Evolutionary conservation across 2,888 invertebrate species (phyloP).

Genomic region (Epinotia ramella): DNA sequence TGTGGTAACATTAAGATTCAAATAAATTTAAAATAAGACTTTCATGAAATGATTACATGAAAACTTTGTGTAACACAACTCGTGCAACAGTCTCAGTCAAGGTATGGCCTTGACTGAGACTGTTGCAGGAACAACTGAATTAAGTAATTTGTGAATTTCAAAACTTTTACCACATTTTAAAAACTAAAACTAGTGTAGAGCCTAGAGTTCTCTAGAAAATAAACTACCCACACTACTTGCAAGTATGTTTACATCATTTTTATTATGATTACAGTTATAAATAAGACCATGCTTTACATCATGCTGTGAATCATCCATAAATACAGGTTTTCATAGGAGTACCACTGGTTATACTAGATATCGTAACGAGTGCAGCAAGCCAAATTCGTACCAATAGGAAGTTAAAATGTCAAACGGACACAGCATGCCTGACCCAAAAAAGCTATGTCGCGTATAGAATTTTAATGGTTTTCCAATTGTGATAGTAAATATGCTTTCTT

Average conservation of each 20-base stretch:
- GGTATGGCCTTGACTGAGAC: no score
- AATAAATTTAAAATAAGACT: no score
- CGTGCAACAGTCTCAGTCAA: conserved; percentile 22
- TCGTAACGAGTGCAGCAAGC: conserved; percentile 33
- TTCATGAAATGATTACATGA: conserved; percentile 15
- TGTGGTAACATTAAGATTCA: neutral
- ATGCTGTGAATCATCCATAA: conserved; percentile 32
- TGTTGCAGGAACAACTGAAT: no score
- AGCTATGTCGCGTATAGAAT: conserved; percentile 46
- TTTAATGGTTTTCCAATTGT: neutral
- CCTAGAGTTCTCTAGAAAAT: conserved; percentile 10
- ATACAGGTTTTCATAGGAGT: conserved; percentile 32
- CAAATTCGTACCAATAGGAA: conserved; percentile 47
- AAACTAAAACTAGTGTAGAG: neutral
- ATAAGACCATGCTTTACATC: conserved; percentile 40
- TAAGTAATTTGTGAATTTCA: neutral
- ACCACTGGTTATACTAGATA: conserved; percentile 47
- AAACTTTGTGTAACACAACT: conserved; percentile 35
- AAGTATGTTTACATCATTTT: conserved; percentile 37
- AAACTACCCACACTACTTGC: conserved; percentile 40
- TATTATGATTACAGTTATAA: conserved; percentile 27
- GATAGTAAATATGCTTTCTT: conserved; percentile 54
- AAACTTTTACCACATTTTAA: conserved; percentile 12
- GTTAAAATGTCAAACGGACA: conserved; percentile 58
- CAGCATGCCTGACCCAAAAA: conserved; percentile 51